Conservation (phyloP, 1,140 invertebrate species). For the Hypothenemus hampei region DNA sequence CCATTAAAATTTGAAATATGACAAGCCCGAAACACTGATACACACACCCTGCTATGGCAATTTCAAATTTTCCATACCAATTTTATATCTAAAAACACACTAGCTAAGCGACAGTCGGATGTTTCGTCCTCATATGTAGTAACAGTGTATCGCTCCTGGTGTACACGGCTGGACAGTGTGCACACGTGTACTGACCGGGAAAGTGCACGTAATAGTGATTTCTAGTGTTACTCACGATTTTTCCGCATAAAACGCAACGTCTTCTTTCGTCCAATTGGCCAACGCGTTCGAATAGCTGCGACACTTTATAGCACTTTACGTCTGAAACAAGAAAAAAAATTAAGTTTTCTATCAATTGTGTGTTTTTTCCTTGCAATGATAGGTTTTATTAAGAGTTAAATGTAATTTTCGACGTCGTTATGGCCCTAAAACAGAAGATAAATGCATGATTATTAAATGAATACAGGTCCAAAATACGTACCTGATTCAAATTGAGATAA, state of each 20-base stretch:
- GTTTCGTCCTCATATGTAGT: constrained; percentile 60
- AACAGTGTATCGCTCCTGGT: constrained; percentile 60
- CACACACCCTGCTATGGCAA: too few relatives aligned
- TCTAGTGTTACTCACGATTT: constrained; percentile 62
- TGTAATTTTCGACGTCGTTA: too few relatives aligned
- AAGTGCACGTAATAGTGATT: constrained; percentile 66
- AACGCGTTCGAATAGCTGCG: constrained; percentile 60
- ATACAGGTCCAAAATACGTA: too few relatives aligned
- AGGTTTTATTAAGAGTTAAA: too few relatives aligned
- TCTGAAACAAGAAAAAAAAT: constrained; percentile 54
- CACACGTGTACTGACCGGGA: constrained; percentile 59
- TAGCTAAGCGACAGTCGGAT: constrained; percentile 49
- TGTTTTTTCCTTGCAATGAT: too few relatives aligned
- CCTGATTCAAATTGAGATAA: too few relatives aligned
- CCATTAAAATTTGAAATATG: too few relatives aligned
- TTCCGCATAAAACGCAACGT: constrained; percentile 60
- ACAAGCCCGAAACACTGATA: too few relatives aligned
- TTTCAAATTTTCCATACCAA: too few relatives aligned
- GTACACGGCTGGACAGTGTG: constrained; percentile 59
- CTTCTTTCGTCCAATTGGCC: constrained; percentile 58
- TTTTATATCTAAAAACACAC: constrained; percentile 26
- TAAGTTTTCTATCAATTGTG: too few relatives aligned
- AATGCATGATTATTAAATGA: too few relatives aligned
- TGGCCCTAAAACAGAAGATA: too few relatives aligned
- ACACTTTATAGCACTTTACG: constrained; percentile 61